phyloP scores from a whole-genome alignment of 2,113 vertebrate genomes.

The Microcebus murinus region DNA sequence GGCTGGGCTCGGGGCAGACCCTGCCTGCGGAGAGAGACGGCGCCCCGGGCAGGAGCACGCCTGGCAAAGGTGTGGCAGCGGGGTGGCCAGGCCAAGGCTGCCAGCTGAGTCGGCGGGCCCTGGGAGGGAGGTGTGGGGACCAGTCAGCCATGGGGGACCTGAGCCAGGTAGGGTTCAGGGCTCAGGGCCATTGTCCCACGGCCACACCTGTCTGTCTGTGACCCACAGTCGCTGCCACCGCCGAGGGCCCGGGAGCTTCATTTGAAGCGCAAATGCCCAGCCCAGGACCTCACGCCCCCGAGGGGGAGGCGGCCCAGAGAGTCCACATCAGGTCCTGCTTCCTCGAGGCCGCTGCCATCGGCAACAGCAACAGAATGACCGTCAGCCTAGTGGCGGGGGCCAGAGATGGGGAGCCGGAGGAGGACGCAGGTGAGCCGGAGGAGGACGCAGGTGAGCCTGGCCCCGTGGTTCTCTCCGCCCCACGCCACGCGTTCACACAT shows the following conservation, averaged over 20 bases:
- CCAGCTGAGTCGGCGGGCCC: rapidly evolving
- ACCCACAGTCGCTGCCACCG: not conserved
- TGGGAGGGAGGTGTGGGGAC: not conserved
- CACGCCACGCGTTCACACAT: rapidly evolving
- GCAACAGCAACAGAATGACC: constrained; percentile 38
- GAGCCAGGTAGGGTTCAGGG: not conserved
- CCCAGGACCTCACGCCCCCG: rapidly evolving
- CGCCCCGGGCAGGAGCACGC: rapidly evolving
- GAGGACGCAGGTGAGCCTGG: not conserved
- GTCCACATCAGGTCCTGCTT: not conserved
- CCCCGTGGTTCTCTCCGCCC: not conserved
- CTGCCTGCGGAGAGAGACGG: not conserved
- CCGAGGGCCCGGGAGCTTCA: not conserved
- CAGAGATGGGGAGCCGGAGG: rapidly evolving
- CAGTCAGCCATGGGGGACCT: no score
- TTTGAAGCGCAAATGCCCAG: not conserved
- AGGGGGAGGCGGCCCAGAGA: not conserved
- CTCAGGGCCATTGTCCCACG: not conserved
- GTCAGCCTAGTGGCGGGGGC: rapidly evolving
- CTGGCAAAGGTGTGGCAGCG: rapidly evolving
- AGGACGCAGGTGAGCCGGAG: rapidly evolving
- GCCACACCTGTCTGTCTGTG: not conserved
- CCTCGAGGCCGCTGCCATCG: not conserved
- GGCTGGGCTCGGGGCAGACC: not conserved
- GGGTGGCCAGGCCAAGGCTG: not conserved